Evolutionary conservation across 2,888 invertebrate genomes (phyloP).

Genomic region (Bombylius major): DNA sequence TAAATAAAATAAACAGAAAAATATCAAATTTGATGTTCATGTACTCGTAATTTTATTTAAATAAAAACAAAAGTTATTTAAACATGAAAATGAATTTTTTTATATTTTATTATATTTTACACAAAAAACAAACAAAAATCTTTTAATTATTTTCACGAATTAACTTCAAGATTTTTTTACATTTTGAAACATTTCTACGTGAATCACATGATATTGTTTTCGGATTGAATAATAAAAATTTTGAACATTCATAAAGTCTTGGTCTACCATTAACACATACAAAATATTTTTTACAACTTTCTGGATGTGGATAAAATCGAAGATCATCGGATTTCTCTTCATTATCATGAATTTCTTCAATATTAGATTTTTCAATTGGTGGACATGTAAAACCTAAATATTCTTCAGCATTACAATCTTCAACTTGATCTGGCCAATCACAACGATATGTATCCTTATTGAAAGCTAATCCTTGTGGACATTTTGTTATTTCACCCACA

Average conservation of each 20-base stretch:
- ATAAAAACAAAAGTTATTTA: neutral
- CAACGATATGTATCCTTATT: slow-evolving; percentile 61
- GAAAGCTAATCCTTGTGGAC: slow-evolving; percentile 75
- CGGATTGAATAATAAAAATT: slow-evolving; percentile 65
- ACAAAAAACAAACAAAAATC: neutral
- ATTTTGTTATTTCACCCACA: slow-evolving; percentile 54
- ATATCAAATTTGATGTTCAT: neutral
- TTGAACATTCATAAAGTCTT: slow-evolving; percentile 62
- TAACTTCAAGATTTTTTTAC: slow-evolving; percentile 19
- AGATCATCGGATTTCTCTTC: slow-evolving; percentile 22
- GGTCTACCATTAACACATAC: slow-evolving; percentile 64
- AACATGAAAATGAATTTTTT: neutral
- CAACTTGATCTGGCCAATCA: slow-evolving; percentile 78
- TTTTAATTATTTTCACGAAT: neutral
- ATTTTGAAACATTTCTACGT: slow-evolving; percentile 29
- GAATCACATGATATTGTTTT: slow-evolving; percentile 55
- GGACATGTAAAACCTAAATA: slow-evolving; percentile 67
- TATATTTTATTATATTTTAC: no score
- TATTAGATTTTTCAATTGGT: slow-evolving; percentile 26
- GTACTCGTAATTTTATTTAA: neutral
- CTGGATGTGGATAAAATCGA: slow-evolving; percentile 40
- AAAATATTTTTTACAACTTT: slow-evolving; percentile 69
- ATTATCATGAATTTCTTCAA: neutral
- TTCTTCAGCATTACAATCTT: slow-evolving; percentile 67
- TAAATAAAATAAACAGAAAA: neutral